A percentile compares a stretch with the other conserved stretches of the same genome.
These are phyloP conservation scores for Phaenicophaeus curvirostris DNA, from an alignment of 2,797 vertebrate species.

Conservation along the genomic window DNA sequence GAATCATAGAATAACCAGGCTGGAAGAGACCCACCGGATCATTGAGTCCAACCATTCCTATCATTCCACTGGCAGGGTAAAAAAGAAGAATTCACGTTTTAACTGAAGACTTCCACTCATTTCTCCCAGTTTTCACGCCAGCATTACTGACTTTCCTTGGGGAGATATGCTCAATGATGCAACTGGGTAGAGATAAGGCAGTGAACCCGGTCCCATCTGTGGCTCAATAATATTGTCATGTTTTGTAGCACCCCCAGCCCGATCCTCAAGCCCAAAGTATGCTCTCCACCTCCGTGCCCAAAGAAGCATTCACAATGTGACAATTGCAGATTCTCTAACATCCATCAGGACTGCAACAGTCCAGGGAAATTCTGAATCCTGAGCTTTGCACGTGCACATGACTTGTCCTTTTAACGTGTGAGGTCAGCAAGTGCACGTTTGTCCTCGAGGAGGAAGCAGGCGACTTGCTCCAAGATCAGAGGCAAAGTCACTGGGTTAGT, in stretches of 20 bases:
- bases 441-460: constrained; percentile 17
- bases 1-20: no score
- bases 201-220: background rate
- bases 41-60: no score
- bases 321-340: background rate
- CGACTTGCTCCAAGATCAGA: constrained; percentile 42
- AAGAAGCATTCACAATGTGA: background rate
- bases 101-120: background rate
- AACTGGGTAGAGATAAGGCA: background rate
- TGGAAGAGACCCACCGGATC: no score
- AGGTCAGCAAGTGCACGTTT: background rate
- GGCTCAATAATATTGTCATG: background rate
- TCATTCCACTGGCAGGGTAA: background rate
- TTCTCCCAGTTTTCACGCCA: background rate
- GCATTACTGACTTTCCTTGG: background rate
- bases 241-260: background rate
- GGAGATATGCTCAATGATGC: background rate
- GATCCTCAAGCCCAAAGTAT: background rate
- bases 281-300: accelerated
- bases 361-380: background rate
- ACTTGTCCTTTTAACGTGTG: background rate
- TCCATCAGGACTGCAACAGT: background rate
- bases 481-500: constrained; percentile 37
- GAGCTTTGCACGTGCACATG: accelerated
- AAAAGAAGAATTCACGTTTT: background rate